phyloP scores from a whole-genome alignment of 2,113 vertebrate species.

The Dinomys branickii region DNA sequence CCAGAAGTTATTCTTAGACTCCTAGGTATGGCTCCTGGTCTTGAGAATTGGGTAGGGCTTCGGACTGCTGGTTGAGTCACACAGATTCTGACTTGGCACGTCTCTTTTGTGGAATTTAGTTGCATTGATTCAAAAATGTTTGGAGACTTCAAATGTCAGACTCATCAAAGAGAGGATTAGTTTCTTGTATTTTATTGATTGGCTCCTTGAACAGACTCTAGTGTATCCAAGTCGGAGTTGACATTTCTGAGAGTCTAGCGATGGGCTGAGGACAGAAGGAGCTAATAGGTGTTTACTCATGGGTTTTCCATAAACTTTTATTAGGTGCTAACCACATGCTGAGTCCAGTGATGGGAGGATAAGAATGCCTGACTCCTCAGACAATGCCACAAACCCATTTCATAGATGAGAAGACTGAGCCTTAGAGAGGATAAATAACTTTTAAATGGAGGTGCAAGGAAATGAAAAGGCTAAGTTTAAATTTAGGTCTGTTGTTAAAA shows the following conservation, averaged over 20 bases:
- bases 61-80: not conserved
- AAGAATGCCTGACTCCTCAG: not conserved
- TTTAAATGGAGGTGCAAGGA: not conserved
- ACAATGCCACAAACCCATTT: not conserved
- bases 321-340: not conserved
- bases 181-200: not conserved
- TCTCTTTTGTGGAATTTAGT: not conserved
- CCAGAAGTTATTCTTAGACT: not conserved
- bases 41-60: not conserved
- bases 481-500: not conserved
- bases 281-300: not conserved
- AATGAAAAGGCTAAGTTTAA: not conserved
- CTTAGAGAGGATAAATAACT: not conserved
- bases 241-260: not conserved
- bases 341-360: not conserved
- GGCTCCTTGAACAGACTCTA: not conserved
- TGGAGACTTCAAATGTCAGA: not conserved
- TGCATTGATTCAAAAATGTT: slow-evolving; percentile 12
- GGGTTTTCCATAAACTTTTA: not conserved
- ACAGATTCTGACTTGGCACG: not conserved
- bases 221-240: not conserved
- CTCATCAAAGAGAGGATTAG: not conserved
- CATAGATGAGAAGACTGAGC: not conserved
- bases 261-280: not conserved
- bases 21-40: not conserved